Evolutionary conservation across 2,888 invertebrate genomes (phyloP).

Genomic region (Petrophora chlorosata): DNA sequence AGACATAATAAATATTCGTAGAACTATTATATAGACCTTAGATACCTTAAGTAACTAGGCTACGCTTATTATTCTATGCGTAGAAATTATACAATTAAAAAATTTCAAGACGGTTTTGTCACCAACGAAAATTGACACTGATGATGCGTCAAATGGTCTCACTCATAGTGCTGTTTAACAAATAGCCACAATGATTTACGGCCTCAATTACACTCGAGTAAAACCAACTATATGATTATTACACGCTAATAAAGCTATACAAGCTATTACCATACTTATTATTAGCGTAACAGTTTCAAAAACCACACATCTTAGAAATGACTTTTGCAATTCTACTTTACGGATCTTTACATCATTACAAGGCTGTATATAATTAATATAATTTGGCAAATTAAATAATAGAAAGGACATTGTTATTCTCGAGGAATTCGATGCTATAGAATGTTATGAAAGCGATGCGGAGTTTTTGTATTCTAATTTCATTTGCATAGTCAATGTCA

Average conservation of each 20-base stretch:
- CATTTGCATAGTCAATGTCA: conserved; percentile 54
- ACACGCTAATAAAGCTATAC: conserved; percentile 32
- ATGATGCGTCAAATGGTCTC: conserved; percentile 22
- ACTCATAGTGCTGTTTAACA: conserved; percentile 25
- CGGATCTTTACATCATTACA: not conserved
- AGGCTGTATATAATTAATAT: conserved; percentile 20
- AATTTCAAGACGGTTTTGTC: not conserved
- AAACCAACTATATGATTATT: conserved; percentile 24
- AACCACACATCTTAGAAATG: conserved; percentile 25
- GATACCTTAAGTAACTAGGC: too few relatives aligned
- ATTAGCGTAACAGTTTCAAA: conserved; percentile 33
- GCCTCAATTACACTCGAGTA: conserved; percentile 21
- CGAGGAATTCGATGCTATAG: conserved; percentile 26
- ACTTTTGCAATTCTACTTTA: conserved; percentile 13
- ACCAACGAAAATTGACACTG: not conserved
- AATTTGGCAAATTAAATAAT: conserved; percentile 20
- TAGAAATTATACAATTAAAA: too few relatives aligned
- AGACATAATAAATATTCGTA: too few relatives aligned
- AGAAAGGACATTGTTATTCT: conserved; percentile 30
- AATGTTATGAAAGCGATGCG: conserved; percentile 41
- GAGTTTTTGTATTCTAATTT: conserved; percentile 45
- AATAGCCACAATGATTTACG: conserved; percentile 24
- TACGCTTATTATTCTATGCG: too few relatives aligned
- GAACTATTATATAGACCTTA: too few relatives aligned
- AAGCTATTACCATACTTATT: conserved; percentile 30